phyloP scores from a whole-genome alignment of 2,888 invertebrate species.

The Cremastinae sp. region DNA sequence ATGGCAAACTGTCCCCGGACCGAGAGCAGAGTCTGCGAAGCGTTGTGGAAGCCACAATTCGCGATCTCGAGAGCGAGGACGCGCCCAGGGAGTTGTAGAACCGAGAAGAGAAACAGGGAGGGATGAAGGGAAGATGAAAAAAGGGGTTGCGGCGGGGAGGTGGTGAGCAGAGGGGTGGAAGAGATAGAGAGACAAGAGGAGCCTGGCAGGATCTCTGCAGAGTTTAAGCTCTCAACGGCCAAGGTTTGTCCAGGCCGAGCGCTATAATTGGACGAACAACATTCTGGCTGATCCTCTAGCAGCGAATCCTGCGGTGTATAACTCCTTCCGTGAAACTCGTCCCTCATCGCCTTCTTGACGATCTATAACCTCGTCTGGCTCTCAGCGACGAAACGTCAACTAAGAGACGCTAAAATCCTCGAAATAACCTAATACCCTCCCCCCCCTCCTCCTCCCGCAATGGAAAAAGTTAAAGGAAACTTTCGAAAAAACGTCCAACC shows the following conservation, averaged over 20 bases:
- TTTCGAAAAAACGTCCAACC: too few relatives aligned
- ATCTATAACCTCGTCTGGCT: constrained; percentile 9
- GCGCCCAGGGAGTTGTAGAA: constrained; percentile 6
- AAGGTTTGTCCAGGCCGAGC: constrained; percentile 53
- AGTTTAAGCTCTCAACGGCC: constrained; percentile 51
- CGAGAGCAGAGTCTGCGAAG: constrained; percentile 27
- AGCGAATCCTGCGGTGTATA: constrained; percentile 33
- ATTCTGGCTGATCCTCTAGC: constrained; percentile 36
- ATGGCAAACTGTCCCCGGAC: constrained; percentile 28
- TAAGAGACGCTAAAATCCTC: constrained; percentile 7
- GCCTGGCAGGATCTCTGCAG: constrained; percentile 43
- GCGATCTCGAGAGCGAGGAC: constrained; percentile 21
- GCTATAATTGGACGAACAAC: constrained; percentile 60
- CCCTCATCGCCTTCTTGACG: constrained; percentile 38
- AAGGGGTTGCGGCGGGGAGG: too few relatives aligned
- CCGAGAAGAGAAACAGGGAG: not conserved
- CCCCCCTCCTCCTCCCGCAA: too few relatives aligned
- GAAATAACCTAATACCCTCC: not conserved
- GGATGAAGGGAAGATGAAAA: constrained; percentile 26
- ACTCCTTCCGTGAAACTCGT: constrained; percentile 26
- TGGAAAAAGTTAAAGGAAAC: too few relatives aligned
- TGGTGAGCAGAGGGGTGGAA: not conserved
- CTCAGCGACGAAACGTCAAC: constrained; percentile 3
- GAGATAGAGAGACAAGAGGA: constrained; percentile 10
- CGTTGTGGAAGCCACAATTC: constrained; percentile 39